Evolutionary conservation across 2,888 invertebrate species (phyloP), one percentile per base, ranked within the genome.

Genomic region (Eurois occulta): DNA sequence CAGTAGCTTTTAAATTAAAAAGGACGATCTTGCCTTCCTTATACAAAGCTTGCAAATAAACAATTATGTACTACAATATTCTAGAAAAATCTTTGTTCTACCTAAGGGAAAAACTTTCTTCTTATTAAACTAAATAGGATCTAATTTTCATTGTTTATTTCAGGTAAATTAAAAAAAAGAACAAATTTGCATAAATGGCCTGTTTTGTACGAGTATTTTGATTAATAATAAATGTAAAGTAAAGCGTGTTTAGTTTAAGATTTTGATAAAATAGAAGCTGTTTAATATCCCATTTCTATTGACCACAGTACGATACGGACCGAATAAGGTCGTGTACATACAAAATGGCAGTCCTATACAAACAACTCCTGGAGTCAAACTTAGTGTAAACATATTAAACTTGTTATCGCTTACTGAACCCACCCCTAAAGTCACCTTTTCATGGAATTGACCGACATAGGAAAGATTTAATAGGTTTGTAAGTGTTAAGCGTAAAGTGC

Each of bases 401-500:
- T 86, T 72, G 78, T 78, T 77, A 83, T 78, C 62, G 76, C 72
- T 75, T 83, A 52, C 28, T 43, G 72, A 76, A 65, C 11, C n/a
- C 32, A 21, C 18, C 21, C 21, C 16, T 24, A 38, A 21, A 48
- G 2, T 43, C 24, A 16, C n/a, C 43, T 67, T 46, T 62, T 55
- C 38, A 32, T 46, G 13, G 32, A 41, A 24, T 46, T 28, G 21
- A 41, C n/a, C 28, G 32, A 10, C 6, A 32, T 18, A 0, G 18
- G 38, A 67, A 10, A 68, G 3, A 38, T n/a, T 2, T 18, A 64
- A 28, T 6, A 62, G 41, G 3, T 35, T n/a, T 65, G 28, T 18
- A 32, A 58, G 18, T 41, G 28, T 41, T 28, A 6, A 13, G 1
- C n/a, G 11, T 11, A 13, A 66, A 41, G 7, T 48, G 35, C 43